Percentiles rank a stretch among this genome's conserved stretches.
Conservation (phyloP, 2,888 invertebrate genomes). For the Atrina japonica region DNA sequence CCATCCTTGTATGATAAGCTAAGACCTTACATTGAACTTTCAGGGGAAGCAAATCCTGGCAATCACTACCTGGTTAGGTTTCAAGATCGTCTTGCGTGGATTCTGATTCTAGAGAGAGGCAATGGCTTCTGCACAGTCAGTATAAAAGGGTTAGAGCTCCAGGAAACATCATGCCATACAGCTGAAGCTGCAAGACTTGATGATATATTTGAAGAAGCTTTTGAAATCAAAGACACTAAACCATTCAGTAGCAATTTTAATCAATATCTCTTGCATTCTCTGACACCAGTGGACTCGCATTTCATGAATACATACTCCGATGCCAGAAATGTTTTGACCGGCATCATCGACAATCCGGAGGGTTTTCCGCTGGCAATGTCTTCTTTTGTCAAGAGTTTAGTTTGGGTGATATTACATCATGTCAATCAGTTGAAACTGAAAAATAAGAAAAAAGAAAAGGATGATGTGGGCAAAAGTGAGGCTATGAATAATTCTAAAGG, state of each 20-base stretch:
- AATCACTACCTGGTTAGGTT: constrained; percentile 81
- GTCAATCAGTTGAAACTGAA: constrained; percentile 66
- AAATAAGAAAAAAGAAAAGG: constrained; percentile 42
- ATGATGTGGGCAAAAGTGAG: constrained; percentile 33
- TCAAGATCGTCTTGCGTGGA: constrained; percentile 81
- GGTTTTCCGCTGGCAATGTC: constrained; percentile 73
- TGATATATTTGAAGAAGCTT: constrained; percentile 80
- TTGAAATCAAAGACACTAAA: constrained; percentile 67
- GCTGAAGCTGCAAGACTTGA: constrained; percentile 82
- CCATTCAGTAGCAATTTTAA: constrained; percentile 58
- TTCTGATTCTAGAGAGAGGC: constrained; percentile 80
- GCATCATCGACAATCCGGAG: constrained; percentile 80
- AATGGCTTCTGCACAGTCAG: constrained; percentile 78
- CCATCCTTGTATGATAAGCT: too few species aligned
- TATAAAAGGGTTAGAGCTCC: constrained; percentile 81
- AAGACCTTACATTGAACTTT: too few species aligned
- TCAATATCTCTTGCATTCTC: constrained; percentile 68
- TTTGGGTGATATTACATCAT: constrained; percentile 79
- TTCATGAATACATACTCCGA: constrained; percentile 79
- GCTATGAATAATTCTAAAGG: constrained; percentile 29
- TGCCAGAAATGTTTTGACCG: constrained; percentile 81
- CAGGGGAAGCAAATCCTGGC: constrained; percentile 80
- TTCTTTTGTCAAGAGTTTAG: constrained; percentile 78
- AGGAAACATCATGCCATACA: constrained; percentile 82
- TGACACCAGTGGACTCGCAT: constrained; percentile 74